A percentile compares a stretch with the other conserved stretches of the same genome.
These are phyloP conservation scores for Oryzias celebensis DNA, from an alignment of 2,113 vertebrate genomes.

Conservation along the genomic window DNA sequence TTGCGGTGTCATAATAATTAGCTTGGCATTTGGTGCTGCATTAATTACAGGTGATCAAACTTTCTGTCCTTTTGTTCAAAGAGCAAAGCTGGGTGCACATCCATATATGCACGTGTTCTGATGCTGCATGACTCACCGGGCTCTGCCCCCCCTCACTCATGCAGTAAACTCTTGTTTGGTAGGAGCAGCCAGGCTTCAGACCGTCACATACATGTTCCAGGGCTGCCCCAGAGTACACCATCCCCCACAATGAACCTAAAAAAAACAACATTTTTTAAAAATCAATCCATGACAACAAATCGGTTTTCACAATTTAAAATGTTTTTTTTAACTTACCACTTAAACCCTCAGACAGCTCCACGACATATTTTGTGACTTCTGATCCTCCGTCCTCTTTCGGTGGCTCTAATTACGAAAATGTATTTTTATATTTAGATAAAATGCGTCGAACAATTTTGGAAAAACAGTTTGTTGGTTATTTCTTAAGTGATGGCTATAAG, in stretches of 20 bases:
- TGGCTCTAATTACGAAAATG: constrained; percentile 76
- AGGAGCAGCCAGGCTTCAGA: constrained; percentile 87
- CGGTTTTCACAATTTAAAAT: background rate
- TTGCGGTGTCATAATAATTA: background rate
- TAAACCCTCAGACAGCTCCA: constrained; percentile 88
- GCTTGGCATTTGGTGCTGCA: background rate
- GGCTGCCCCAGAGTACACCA: constrained; percentile 85
- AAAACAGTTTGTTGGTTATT: too few relatives aligned
- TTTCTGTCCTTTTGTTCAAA: constrained; percentile 12
- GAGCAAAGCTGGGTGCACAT: constrained; percentile 8
- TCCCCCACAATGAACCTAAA: constrained; percentile 87
- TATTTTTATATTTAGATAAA: background rate
- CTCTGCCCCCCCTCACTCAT: constrained; percentile 94
- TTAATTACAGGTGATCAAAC: constrained; percentile 17
- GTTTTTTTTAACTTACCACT: constrained; percentile 76
- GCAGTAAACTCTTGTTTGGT: constrained; percentile 88
- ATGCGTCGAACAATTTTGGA: too few relatives aligned
- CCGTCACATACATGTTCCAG: constrained; percentile 89
- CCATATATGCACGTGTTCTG: constrained; percentile 11
- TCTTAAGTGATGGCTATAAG: too few relatives aligned
- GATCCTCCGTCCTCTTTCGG: constrained; percentile 93
- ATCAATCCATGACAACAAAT: background rate
- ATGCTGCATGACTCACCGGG: constrained; percentile 78
- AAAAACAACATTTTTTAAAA: constrained; percentile 10
- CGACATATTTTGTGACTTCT: constrained; percentile 85